These are phyloP conservation scores for Sarcophaga peregrina DNA, from an alignment of 1,140 invertebrate genomes.

Conservation along the genomic window DNA sequence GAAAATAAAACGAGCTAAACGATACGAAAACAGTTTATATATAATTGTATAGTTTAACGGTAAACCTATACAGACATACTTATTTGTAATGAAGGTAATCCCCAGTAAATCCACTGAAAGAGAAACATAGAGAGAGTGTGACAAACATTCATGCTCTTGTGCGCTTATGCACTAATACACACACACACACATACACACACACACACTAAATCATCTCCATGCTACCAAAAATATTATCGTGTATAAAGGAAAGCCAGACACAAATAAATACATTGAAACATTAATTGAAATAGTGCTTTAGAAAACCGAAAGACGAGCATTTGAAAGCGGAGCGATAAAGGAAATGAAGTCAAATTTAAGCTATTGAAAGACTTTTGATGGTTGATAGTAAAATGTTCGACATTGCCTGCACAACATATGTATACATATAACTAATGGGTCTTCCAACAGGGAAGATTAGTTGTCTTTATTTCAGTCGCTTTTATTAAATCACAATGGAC, in stretches of 20 bases:
- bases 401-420: too few relatives aligned
- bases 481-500: too few relatives aligned
- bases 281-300: not conserved
- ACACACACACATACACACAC: not conserved
- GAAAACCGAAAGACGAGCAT: too few relatives aligned
- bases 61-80: not conserved
- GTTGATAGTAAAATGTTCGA: too few relatives aligned
- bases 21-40: not conserved
- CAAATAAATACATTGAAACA: not conserved
- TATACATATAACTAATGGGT: too few relatives aligned
- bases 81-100: constrained; percentile 11
- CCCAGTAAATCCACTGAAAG: not conserved
- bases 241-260: not conserved
- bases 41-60: not conserved
- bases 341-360: too few relatives aligned
- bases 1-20: not conserved
- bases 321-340: too few relatives aligned
- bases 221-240: not conserved
- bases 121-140: not conserved
- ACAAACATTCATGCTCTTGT: not conserved
- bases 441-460: too few relatives aligned
- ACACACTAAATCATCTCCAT: not conserved
- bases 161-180: not conserved
- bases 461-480: too few relatives aligned
- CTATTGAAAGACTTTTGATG: too few relatives aligned